phyloP scores from a whole-genome alignment of 1,140 invertebrate genomes.

The Papilio glaucus region DNA sequence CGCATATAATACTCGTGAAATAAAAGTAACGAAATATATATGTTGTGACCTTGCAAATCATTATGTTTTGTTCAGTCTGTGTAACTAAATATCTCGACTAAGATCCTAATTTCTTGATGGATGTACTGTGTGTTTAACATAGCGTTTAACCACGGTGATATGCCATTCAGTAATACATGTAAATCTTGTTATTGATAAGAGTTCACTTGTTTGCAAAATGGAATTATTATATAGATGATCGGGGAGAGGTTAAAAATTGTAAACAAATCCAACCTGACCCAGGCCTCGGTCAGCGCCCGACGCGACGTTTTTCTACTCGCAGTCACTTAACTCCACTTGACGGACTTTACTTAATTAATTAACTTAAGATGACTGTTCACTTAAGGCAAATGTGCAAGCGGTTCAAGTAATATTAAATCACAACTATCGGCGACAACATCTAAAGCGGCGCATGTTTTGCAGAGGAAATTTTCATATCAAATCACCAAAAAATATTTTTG shows the following conservation, averaged over 20 bases:
- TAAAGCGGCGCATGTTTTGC: too few relatives aligned
- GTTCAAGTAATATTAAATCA: background rate
- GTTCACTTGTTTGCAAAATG: background rate
- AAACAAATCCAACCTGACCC: background rate
- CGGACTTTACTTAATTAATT: conserved; percentile 12
- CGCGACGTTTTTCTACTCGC: background rate
- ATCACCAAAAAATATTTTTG: too few relatives aligned
- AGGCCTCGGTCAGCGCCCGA: background rate
- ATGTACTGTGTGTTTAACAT: background rate
- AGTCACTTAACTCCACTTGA: background rate
- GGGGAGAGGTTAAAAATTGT: background rate
- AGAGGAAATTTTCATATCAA: too few relatives aligned
- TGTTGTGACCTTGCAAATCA: too few relatives aligned
- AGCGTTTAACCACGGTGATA: background rate
- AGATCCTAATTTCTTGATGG: too few relatives aligned
- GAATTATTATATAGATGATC: background rate
- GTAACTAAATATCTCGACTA: too few relatives aligned
- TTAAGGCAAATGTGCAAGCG: background rate
- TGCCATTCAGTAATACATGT: background rate
- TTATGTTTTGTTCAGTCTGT: too few relatives aligned
- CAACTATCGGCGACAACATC: too few relatives aligned
- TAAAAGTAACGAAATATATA: too few relatives aligned
- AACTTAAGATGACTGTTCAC: conserved; percentile 4
- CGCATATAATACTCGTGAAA: too few relatives aligned
- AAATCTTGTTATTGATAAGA: background rate